These are phyloP conservation scores for Poeciliopsis retropinna DNA, from an alignment of 2,113 vertebrate species.

Conservation along the genomic window DNA sequence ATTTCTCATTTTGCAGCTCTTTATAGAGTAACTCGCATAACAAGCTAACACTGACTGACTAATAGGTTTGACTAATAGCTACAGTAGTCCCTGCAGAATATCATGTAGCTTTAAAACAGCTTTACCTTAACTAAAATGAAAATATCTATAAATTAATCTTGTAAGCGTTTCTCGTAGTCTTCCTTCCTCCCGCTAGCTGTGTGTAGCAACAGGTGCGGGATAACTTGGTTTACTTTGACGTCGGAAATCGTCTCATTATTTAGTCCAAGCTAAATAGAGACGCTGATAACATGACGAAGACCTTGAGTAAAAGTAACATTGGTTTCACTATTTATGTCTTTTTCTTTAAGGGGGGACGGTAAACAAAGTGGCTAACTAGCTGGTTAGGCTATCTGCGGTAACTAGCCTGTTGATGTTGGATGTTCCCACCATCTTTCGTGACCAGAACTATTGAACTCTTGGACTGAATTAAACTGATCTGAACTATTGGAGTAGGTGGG, in stretches of 20 bases:
- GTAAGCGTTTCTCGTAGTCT: neutral
- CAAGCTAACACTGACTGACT: neutral
- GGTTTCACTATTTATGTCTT: neutral
- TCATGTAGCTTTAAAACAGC: no score
- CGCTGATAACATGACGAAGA: neutral
- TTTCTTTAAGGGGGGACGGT: fast-evolving
- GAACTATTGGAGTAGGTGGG: no score
- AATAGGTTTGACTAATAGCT: neutral
- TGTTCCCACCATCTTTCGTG: neutral
- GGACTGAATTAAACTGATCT: no score
- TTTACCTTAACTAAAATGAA: neutral
- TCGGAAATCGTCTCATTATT: neutral
- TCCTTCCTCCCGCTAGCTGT: neutral
- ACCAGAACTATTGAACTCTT: no score
- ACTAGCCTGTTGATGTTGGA: neutral
- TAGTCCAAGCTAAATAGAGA: neutral
- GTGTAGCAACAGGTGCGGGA: neutral
- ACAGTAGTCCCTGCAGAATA: no score
- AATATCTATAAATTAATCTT: neutral
- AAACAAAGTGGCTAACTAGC: neutral
- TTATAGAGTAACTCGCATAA: neutral
- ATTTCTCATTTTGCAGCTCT: neutral
- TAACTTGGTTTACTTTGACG: neutral
- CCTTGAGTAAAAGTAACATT: neutral
- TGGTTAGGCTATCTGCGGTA: neutral